Conservation (phyloP, 37 sponge, comb jelly and placozoan species). For the Agelas oroides region DNA sequence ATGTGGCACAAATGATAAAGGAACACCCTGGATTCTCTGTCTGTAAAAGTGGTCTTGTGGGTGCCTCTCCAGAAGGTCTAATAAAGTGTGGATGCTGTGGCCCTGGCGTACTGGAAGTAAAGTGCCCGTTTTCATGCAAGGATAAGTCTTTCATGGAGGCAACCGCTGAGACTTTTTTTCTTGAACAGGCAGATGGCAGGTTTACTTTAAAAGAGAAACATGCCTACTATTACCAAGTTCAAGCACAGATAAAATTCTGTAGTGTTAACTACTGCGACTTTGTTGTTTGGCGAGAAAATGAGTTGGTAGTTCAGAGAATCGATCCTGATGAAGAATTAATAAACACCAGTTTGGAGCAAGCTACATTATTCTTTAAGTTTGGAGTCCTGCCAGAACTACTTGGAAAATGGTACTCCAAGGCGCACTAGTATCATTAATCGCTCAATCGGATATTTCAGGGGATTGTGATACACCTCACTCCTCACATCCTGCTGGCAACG, state of each 20-base stretch:
- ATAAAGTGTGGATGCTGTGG: constrained; percentile 58
- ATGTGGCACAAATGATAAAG: background rate
- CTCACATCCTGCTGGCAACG: too few species aligned
- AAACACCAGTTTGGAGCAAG: too few species aligned
- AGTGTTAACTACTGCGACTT: constrained; percentile 45
- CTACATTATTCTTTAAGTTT: too few species aligned
- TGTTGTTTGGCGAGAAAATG: constrained; percentile 52
- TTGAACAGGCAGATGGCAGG: constrained; percentile 19
- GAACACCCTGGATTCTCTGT: constrained; percentile 37
- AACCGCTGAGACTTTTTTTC: constrained; percentile 36
- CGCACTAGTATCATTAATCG: too few species aligned
- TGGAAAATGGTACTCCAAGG: too few species aligned
- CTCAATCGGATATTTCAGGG: too few species aligned
- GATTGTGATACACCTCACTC: too few species aligned
- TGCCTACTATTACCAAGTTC: constrained; percentile 79
- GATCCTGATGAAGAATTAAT: too few species aligned
- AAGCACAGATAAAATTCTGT: constrained; percentile 57
- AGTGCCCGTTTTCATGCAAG: constrained; percentile 50
- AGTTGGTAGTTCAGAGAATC: constrained; percentile 28
- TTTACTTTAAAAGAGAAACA: constrained; percentile 36
- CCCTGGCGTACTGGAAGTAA: constrained; percentile 47
- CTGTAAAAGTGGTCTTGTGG: constrained; percentile 48
- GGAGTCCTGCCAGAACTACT: too few species aligned
- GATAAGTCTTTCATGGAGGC: constrained; percentile 25
- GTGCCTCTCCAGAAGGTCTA: constrained; percentile 45